Percentiles rank a stretch among this genome's conserved stretches.
These are phyloP conservation scores for Amphipyra berbera DNA, from an alignment of 2,888 invertebrate species.

Conservation along the genomic window DNA sequence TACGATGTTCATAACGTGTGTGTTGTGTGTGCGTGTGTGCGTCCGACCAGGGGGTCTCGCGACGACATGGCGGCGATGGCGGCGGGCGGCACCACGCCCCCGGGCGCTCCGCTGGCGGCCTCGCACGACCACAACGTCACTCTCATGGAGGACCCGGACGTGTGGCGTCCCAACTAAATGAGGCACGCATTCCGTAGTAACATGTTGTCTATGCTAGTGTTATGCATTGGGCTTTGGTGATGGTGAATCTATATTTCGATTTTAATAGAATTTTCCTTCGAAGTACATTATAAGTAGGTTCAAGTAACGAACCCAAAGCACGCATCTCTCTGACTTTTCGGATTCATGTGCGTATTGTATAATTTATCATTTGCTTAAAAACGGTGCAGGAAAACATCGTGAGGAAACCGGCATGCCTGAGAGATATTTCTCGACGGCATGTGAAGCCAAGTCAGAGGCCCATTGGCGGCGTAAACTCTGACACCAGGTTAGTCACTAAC, in stretches of 20 bases:
- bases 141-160: slow-evolving; percentile 97
- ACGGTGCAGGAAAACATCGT: too few species aligned
- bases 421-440: too few species aligned
- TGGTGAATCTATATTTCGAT: slow-evolving; percentile 1
- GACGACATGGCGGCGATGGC: slow-evolving; percentile 96
- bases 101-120: slow-evolving; percentile 85
- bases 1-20: too few species aligned
- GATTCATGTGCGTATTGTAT: too few species aligned
- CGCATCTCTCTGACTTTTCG: too few species aligned
- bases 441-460: too few species aligned
- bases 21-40: slow-evolving; percentile 46
- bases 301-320: too few species aligned
- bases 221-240: slow-evolving; percentile 1
- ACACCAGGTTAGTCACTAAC: too few species aligned
- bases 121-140: slow-evolving; percentile 93
- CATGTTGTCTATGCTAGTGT: slow-evolving; percentile 15
- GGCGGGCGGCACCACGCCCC: slow-evolving; percentile 91
- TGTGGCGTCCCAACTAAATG: slow-evolving; percentile 97
- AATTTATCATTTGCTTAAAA: too few species aligned
- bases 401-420: too few species aligned
- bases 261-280: slow-evolving; percentile 2
- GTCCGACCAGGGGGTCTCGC: slow-evolving; percentile 92
- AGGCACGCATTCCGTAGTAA: slow-evolving; percentile 63
- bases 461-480: too few species aligned
- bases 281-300: neutral